phyloP scores from a whole-genome alignment of 2,888 invertebrate species.

The Sympetrum striolatum region DNA sequence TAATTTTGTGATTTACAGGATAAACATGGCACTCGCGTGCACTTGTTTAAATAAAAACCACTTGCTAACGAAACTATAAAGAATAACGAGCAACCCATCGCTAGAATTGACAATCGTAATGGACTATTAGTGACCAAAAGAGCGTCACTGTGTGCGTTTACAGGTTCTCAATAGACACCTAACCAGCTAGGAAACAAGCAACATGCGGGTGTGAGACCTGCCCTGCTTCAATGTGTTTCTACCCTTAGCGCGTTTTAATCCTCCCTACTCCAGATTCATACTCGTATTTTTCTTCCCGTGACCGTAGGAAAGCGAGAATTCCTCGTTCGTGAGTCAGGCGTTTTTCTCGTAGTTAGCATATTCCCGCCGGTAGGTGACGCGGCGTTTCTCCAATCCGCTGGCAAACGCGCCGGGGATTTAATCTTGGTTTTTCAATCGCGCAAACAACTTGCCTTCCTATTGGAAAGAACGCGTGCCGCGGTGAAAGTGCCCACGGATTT shows the following conservation, averaged over 20 bases:
- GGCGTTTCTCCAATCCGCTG: neutral
- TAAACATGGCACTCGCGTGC: too few relatives aligned
- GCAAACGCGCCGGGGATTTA: neutral
- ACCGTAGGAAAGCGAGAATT: neutral
- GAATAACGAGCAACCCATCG: too few relatives aligned
- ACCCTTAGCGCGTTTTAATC: neutral
- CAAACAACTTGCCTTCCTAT: neutral
- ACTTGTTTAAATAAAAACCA: too few relatives aligned
- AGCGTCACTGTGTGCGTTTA: too few relatives aligned
- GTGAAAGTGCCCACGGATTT: conserved; percentile 10
- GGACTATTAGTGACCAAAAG: too few relatives aligned
- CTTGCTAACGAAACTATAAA: too few relatives aligned
- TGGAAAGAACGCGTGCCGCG: neutral
- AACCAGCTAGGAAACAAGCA: too few relatives aligned
- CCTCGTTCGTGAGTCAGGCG: neutral
- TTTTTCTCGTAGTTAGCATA: neutral
- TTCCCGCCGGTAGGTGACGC: neutral
- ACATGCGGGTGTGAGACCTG: too few relatives aligned
- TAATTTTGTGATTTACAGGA: too few relatives aligned
- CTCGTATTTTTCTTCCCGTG: neutral
- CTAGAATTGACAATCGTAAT: too few relatives aligned
- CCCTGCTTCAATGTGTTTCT: too few relatives aligned
- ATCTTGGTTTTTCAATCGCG: neutral
- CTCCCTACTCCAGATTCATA: neutral
- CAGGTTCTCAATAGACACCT: too few relatives aligned